Base-by-base conservation (phyloP, 2,113 vertebrate genomes). In the cattle (Bos taurus) region DNA sequence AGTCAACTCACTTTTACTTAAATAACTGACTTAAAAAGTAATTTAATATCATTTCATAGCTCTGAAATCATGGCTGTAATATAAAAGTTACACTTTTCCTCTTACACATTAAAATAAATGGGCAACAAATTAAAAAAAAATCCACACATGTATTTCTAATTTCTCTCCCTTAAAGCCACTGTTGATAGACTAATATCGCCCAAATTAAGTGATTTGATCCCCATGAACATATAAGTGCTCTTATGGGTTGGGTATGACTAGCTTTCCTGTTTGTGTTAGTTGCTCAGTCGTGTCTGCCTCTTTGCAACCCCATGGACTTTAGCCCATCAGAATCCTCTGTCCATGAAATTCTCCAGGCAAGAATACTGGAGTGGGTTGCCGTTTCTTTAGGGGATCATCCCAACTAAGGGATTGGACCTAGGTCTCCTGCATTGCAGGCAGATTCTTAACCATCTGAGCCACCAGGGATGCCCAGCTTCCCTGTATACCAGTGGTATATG, bases 21-120 rank as follows among this genome's bases (percentile, higher is more conserved):
- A 97, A 84, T 74, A 89, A 97, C 80, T 57, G 88, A 64, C 48
- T 84, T 83, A 62, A 95, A 92, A 86, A 71, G 48, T 96, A 94
- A 91, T 84, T 96, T 95, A 64, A 50, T 64, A 74, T 78, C n/a
- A 95, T 74, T 83, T 87, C 26, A 33, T 43, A 90, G 83, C 57
- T 81, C 30, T 91, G 91, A 94, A 92, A 50, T 93, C 74, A 85
- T 40, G 84, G 67, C 26, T 90, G 21, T 90, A 74, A 87, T 28
- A 14, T 60, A 62, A 19, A 86, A 78, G 48, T 77, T 89, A 77
- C 4, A 94, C 59, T 40, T 95, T 93, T 95, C 48, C 88, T 97
- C 54, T 80, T 48, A 85, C 11, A 80, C 40, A 90, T 85, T 62
- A 92, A 84, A 94, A 92, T 62, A 96, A 90, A 91, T 25, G 30